A percentile compares a stretch with the other conserved stretches of the same genome.
Conservation (phyloP, 2,888 invertebrate genomes). For the Neocrepidodera transversa region DNA sequence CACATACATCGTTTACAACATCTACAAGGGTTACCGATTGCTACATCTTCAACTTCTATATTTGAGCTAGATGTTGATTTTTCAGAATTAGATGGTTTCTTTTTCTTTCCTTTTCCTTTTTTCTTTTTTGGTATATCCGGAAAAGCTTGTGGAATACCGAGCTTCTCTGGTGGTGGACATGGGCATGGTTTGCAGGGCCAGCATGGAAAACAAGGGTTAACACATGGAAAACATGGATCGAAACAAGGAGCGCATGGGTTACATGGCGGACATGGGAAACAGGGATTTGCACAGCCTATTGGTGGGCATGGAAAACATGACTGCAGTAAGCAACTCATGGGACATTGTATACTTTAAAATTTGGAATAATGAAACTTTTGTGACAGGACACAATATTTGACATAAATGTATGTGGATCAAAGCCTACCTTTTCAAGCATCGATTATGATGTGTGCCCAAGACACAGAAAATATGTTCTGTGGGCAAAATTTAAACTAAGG, state of each 20-base stretch:
- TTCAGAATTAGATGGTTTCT: not conserved
- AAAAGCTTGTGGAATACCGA: not conserved
- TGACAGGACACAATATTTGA: not conserved
- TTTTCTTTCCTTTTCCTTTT: not conserved
- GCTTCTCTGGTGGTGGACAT: conserved; percentile 4
- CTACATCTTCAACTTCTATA: not conserved
- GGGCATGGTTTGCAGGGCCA: conserved; percentile 12
- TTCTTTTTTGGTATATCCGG: conserved; percentile 3
- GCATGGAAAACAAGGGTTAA: not conserved
- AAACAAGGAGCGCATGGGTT: not conserved
- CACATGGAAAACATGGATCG: not conserved
- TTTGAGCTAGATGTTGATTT: not conserved
- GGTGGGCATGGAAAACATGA: not conserved
- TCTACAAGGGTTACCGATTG: not conserved
- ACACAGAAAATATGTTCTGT: too few relatives aligned
- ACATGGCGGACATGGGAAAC: conserved; percentile 3
- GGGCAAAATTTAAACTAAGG: too few relatives aligned
- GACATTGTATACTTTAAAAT: conserved; percentile 18
- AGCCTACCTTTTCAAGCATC: too few relatives aligned
- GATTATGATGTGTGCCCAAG: too few relatives aligned
- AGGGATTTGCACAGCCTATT: not conserved
- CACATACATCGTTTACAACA: not conserved
- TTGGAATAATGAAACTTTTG: conserved; percentile 1
- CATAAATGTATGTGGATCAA: too few relatives aligned
- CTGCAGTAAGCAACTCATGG: conserved; percentile 17